These are phyloP conservation scores for Poecilus cupreus DNA, from an alignment of 2,888 invertebrate species.

Conservation along the genomic window DNA sequence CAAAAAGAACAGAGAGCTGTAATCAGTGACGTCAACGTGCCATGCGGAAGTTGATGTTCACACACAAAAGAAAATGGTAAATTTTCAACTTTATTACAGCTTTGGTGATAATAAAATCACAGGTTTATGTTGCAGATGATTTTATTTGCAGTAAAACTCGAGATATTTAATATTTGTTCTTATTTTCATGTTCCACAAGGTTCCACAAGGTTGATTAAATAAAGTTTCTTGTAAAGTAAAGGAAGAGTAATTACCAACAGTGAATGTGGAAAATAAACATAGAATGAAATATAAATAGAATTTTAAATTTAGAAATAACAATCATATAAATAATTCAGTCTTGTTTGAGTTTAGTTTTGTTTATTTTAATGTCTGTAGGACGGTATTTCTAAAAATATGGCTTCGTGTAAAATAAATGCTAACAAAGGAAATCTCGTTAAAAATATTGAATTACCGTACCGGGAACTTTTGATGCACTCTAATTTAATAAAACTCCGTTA, in stretches of 20 bases:
- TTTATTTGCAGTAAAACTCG: not conserved
- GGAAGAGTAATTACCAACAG: not conserved
- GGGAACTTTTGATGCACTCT: slow-evolving; percentile 23
- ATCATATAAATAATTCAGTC: not conserved
- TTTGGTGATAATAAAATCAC: too few species aligned
- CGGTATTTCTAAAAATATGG: slow-evolving; percentile 2
- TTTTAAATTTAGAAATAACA: not conserved
- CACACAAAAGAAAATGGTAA: not conserved
- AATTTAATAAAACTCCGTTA: not conserved
- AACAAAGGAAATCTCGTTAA: slow-evolving; percentile 7
- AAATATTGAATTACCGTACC: slow-evolving; percentile 9
- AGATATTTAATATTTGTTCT: not conserved
- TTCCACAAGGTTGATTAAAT: not conserved
- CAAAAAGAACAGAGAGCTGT: not conserved
- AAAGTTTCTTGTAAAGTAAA: not conserved
- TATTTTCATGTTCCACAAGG: not conserved
- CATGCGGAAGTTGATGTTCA: not conserved
- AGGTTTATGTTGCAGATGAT: not conserved
- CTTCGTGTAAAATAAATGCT: slow-evolving; percentile 2
- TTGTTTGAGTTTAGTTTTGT: not conserved
- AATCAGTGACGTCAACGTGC: not conserved
- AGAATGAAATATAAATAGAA: not conserved
- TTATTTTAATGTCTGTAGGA: not conserved
- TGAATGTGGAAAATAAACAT: not conserved
- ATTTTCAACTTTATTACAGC: too few species aligned